Evolutionary conservation across 1,140 invertebrate species (phyloP), one percentile per base, ranked within the genome.

Genomic region (Musca vetustissima): DNA sequence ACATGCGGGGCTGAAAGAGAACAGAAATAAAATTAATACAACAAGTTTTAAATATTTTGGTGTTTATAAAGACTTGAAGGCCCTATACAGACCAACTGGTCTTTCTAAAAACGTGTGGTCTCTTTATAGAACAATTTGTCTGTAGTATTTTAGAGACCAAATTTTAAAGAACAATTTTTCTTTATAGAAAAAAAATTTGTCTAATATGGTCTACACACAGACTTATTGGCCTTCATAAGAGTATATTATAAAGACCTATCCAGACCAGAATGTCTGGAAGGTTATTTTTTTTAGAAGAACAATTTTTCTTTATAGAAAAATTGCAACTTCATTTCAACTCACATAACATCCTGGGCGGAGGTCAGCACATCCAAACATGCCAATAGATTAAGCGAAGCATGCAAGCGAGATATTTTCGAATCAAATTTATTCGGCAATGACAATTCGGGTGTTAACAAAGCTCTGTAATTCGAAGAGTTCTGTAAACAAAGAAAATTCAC

Each of bases 281-380:
- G n/a, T n/a, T n/a, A n/a, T n/a, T n/a, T n/a, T n/a, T n/a, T n/a
- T n/a, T n/a, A n/a, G n/a, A n/a, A n/a, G n/a, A n/a, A n/a, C n/a
- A n/a, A n/a, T n/a, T n/a, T n/a, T n/a, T n/a, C n/a, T n/a, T n/a
- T n/a, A n/a, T n/a, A n/a, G n/a, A n/a, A 32, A 47, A 61, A 19
- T 4, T n/a, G n/a, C n/a, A 28, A 28, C 3, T 28, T 28, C 3
- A 61, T 61, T 47, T n/a, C 25, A 24, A 73, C 71, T 69, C 78
- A 85, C 79, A 90, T 91, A 53, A 89, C 87, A 75, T 93, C 89
- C 76, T 95, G 90, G 0, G 91, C 91, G 66, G 91, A 88, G 1
- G 93, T 94, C 7, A 97, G 84, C 0, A 94, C 95, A 77, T 98
- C 95, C 73, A 98, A 85, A 81, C 93, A 96, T 15, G 92, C 93